These are phyloP conservation scores for Temnothorax nylanderi DNA, from an alignment of 1,140 invertebrate species.

Conservation along the genomic window DNA sequence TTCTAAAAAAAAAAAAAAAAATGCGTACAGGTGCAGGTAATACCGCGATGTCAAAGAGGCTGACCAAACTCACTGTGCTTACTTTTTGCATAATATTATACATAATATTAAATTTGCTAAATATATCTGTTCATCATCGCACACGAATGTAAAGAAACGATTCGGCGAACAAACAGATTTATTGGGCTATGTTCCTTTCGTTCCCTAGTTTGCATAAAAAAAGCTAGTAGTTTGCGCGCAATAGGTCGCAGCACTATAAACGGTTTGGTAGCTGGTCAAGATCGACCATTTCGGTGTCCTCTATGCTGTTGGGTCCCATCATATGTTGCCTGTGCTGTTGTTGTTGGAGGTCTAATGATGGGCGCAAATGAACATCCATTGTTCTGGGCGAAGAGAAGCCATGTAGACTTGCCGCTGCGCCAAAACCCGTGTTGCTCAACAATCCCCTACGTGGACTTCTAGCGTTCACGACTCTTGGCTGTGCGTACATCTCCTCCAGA, in stretches of 20 bases:
- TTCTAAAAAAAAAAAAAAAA: constrained; percentile 43
- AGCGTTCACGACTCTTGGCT: constrained; percentile 89
- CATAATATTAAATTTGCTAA: constrained; percentile 72
- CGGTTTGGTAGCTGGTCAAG: constrained; percentile 75
- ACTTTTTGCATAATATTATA: constrained; percentile 37
- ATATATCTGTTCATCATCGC: constrained; percentile 49
- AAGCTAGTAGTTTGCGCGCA: constrained; percentile 23
- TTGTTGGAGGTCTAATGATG: constrained; percentile 77
- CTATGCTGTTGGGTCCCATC: constrained; percentile 77
- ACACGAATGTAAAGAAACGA: constrained; percentile 21
- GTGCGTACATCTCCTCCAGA: constrained; percentile 95
- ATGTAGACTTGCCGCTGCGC: constrained; percentile 68
- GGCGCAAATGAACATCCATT: constrained; percentile 73
- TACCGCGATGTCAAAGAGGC: constrained; percentile 17
- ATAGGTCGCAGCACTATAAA: constrained; percentile 73
- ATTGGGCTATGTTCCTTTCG: constrained; percentile 14
- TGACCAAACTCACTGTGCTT: constrained; percentile 12
- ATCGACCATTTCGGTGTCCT: constrained; percentile 83
- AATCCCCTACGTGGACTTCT: constrained; percentile 90
- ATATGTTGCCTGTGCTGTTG: constrained; percentile 79
- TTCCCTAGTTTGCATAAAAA: constrained; percentile 7
- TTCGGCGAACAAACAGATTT: constrained; percentile 51
- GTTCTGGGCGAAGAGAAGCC: constrained; percentile 77
- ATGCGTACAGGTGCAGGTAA: not conserved
- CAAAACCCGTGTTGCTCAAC: constrained; percentile 71